These are phyloP conservation scores for Eleginops maclovinus DNA, from an alignment of 2,113 vertebrate species.

Conservation along the genomic window DNA sequence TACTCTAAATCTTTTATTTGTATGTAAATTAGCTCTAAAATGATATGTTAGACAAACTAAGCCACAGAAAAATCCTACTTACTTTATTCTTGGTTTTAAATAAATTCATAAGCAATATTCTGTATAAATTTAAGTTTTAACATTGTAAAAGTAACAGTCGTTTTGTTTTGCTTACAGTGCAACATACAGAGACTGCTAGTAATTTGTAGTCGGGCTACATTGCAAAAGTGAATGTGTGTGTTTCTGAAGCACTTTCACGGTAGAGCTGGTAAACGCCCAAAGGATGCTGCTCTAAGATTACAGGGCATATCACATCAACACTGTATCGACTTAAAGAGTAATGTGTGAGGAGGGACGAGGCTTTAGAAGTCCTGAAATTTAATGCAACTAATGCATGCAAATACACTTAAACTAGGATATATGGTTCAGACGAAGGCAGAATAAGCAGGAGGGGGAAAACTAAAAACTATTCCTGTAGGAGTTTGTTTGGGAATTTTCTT, in stretches of 20 bases:
- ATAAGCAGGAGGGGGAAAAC: neutral
- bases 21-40: neutral
- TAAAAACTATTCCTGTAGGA: neutral
- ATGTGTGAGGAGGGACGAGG: neutral
- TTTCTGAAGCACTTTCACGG: neutral
- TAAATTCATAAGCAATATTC: too few species aligned
- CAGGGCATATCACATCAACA: neutral
- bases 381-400: constrained; percentile 22
- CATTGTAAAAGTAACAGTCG: too few species aligned
- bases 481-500: neutral
- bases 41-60: neutral
- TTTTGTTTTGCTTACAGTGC: neutral
- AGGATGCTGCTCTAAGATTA: constrained; percentile 13
- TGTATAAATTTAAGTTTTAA: too few species aligned
- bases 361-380: constrained; percentile 25
- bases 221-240: neutral
- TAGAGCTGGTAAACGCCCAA: neutral
- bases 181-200: neutral
- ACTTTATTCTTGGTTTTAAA: too few species aligned
- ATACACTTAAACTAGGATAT: neutral
- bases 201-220: constrained; percentile 2
- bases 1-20: too few species aligned
- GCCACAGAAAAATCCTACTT: too few species aligned
- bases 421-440: neutral
- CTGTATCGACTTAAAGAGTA: neutral